Percentiles rank a stretch among this genome's conserved stretches.
Conservation (phyloP, 1,140 invertebrate genomes). For the Hycleus phaleratus region DNA sequence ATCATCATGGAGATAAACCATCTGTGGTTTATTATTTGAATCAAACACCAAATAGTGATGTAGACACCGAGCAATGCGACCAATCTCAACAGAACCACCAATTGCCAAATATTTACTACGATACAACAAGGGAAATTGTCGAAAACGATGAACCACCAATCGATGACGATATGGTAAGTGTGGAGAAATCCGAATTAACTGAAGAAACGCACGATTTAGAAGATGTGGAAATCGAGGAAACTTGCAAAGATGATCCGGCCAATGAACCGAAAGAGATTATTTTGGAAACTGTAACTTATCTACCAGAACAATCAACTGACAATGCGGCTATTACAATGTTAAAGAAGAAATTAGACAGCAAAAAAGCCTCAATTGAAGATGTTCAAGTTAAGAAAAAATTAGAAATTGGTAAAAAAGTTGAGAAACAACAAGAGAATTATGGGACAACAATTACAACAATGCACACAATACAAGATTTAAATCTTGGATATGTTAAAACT, state of each 20-base stretch:
- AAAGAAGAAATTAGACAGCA: neutral
- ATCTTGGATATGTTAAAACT: too few species aligned
- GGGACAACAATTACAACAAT: neutral
- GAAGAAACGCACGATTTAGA: constrained; percentile 10
- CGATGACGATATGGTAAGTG: constrained; percentile 1
- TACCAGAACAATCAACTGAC: neutral
- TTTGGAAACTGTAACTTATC: neutral
- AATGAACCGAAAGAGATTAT: constrained; percentile 5
- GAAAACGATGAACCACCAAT: constrained; percentile 12
- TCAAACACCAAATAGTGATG: neutral
- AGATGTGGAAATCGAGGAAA: constrained; percentile 12
- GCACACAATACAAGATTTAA: too few species aligned
- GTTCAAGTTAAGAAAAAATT: neutral
- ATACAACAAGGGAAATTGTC: neutral
- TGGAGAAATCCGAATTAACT: constrained; percentile 4
- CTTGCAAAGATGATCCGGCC: neutral
- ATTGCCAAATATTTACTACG: neutral
- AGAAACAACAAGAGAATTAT: neutral
- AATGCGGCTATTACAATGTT: constrained; percentile 7
- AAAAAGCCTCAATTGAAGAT: neutral
- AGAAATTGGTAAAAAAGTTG: neutral
- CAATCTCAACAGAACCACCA: too few species aligned
- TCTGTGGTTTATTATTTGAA: too few species aligned
- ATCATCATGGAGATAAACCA: too few species aligned
- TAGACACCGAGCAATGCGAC: neutral